Conservation (phyloP, 2,113 vertebrate genomes). For the Hemiscyllium ocellatum region DNA sequence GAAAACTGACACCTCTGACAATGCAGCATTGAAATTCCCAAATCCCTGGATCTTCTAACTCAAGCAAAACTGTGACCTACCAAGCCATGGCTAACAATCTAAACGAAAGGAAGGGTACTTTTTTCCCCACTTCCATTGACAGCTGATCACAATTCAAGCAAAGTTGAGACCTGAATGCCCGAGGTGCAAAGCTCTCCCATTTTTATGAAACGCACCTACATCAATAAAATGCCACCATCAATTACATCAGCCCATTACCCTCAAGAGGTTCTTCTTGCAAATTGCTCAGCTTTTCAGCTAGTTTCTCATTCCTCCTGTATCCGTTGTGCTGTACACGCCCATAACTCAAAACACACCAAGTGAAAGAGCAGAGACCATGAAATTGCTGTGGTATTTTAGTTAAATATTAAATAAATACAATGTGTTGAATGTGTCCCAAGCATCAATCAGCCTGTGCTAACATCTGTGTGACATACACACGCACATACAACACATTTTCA, state of each 20-base stretch:
- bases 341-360: conserved; percentile 18
- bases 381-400: conserved; percentile 29
- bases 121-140: background rate
- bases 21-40: too few species aligned
- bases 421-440: conserved; percentile 17
- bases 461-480: background rate
- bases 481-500: background rate
- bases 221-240: background rate
- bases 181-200: background rate
- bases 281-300: background rate
- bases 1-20: too few species aligned
- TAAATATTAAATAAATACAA: conserved; percentile 31
- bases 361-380: conserved; percentile 4
- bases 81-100: background rate
- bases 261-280: background rate
- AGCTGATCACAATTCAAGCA: background rate
- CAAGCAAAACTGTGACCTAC: background rate
- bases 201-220: background rate
- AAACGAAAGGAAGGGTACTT: background rate
- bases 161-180: background rate
- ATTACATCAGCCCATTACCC: background rate
- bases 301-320: background rate
- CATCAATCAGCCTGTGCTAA: background rate
- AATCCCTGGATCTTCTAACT: background rate
- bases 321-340: background rate